A percentile compares a stretch with the other conserved stretches of the same genome.
These are phyloP conservation scores for Tinamus guttatus DNA, from an alignment of 2,113 vertebrate species.

Conservation along the genomic window DNA sequence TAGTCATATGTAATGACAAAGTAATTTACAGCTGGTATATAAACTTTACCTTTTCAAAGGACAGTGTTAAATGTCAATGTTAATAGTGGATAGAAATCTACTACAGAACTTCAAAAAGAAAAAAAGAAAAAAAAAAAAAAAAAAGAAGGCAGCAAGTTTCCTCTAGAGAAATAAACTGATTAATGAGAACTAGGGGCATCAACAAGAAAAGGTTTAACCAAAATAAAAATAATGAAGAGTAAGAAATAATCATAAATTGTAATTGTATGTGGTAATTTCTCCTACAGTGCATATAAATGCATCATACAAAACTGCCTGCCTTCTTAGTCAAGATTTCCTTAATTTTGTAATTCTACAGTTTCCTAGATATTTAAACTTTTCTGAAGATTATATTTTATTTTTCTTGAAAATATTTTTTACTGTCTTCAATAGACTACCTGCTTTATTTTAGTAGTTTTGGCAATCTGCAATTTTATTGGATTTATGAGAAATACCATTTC, in stretches of 20 bases:
- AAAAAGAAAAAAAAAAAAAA: too few species aligned
- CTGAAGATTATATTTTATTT: not conserved
- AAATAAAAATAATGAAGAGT: not conserved
- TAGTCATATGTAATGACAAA: not conserved
- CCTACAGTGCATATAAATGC: not conserved
- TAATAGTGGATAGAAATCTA: not conserved
- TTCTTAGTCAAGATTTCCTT: not conserved
- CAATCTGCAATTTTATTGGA: not conserved
- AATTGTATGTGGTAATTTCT: not conserved
- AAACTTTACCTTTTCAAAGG: not conserved
- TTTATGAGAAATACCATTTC: not conserved
- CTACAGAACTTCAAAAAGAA: not conserved
- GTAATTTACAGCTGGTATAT: not conserved
- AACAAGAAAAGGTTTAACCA: not conserved
- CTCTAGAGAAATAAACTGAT: too few species aligned
- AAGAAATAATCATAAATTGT: not conserved
- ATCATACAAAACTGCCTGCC: not conserved
- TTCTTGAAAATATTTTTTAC: not conserved
- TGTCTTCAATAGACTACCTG: rapidly evolving
- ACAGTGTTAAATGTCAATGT: not conserved
- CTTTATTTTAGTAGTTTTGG: not conserved
- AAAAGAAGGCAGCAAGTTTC: too few species aligned
- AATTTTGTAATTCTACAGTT: not conserved
- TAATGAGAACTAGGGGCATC: too few species aligned
- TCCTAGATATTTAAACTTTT: not conserved